Evolutionary conservation across 2,888 invertebrate genomes (phyloP).

Genomic region (Anarsia innoxiella): DNA sequence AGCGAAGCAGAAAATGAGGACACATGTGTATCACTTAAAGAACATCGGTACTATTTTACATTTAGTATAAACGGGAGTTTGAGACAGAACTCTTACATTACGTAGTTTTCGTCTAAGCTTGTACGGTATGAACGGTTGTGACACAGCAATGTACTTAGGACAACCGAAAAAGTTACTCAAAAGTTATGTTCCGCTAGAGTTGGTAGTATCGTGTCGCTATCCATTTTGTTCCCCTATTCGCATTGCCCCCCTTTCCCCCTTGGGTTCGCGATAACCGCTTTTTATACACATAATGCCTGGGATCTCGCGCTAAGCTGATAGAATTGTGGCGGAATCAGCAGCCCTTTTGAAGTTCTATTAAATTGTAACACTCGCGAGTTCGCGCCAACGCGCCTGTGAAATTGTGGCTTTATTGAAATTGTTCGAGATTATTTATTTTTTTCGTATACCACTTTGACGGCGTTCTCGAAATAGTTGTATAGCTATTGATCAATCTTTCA

Average conservation of each 20-base stretch:
- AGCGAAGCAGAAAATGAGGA: slow-evolving; percentile 30
- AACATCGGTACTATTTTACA: slow-evolving; percentile 4
- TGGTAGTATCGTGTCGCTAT: slow-evolving; percentile 32
- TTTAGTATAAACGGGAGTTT: neutral
- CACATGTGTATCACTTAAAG: slow-evolving; percentile 30
- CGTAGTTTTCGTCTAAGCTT: slow-evolving; percentile 25
- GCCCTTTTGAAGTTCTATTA: slow-evolving; percentile 74
- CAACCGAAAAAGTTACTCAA: slow-evolving; percentile 43
- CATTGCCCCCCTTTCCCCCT: slow-evolving; percentile 13
- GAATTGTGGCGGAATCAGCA: slow-evolving; percentile 72
- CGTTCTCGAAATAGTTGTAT: slow-evolving; percentile 29
- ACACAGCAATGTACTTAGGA: slow-evolving; percentile 52
- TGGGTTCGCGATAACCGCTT: slow-evolving; percentile 63
- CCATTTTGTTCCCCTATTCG: slow-evolving; percentile 27
- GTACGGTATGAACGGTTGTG: slow-evolving; percentile 27
- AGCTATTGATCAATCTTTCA: no score
- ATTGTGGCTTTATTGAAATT: slow-evolving; percentile 70
- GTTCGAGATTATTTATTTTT: slow-evolving; percentile 58
- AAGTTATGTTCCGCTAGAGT: slow-evolving; percentile 37
- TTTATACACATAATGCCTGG: slow-evolving; percentile 71
- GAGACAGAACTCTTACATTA: slow-evolving; percentile 20
- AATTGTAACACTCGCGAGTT: slow-evolving; percentile 69
- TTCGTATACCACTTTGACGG: slow-evolving; percentile 23
- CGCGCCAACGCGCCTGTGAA: slow-evolving; percentile 68
- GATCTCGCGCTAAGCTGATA: slow-evolving; percentile 72